A percentile compares a stretch with the other conserved stretches of the same genome.
Evolutionary conservation across 2,797 vertebrate genomes (phyloP).

Genomic region (Staurois parvus): DNA sequence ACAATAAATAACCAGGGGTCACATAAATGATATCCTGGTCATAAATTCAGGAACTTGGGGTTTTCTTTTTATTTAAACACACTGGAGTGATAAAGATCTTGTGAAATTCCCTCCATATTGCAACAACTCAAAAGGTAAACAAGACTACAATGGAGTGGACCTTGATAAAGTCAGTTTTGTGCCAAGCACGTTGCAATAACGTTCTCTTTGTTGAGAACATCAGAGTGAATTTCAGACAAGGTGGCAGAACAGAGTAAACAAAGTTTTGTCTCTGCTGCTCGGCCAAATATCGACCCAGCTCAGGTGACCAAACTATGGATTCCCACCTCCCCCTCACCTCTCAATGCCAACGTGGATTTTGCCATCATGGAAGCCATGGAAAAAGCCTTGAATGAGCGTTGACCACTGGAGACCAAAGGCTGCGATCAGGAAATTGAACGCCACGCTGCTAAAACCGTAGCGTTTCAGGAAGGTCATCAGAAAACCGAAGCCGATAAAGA

Average conservation of each 20-base stretch:
- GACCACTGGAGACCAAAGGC: constrained; percentile 91
- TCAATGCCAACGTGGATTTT: constrained; percentile 85
- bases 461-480: constrained; percentile 90
- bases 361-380: constrained; percentile 76
- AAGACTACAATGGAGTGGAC: background rate
- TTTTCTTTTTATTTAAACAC: no score
- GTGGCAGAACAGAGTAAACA: constrained; percentile 1
- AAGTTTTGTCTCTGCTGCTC: no score
- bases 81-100: no score
- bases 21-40: no score
- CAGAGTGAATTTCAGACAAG: background rate
- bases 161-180: background rate
- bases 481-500: constrained; percentile 92
- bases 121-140: background rate
- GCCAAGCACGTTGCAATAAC: constrained; percentile 13
- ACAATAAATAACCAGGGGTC: no score
- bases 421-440: constrained; percentile 86
- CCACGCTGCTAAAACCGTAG: constrained; percentile 83
- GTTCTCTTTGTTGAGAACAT: constrained; percentile 3
- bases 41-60: no score
- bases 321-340: constrained; percentile 75
- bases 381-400: constrained; percentile 86
- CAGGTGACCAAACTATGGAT: constrained; percentile 17
- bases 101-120: background rate
- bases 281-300: constrained; percentile 14